Conservation (phyloP, 1,140 invertebrate genomes). For the Heliconius eleuchia region DNA sequence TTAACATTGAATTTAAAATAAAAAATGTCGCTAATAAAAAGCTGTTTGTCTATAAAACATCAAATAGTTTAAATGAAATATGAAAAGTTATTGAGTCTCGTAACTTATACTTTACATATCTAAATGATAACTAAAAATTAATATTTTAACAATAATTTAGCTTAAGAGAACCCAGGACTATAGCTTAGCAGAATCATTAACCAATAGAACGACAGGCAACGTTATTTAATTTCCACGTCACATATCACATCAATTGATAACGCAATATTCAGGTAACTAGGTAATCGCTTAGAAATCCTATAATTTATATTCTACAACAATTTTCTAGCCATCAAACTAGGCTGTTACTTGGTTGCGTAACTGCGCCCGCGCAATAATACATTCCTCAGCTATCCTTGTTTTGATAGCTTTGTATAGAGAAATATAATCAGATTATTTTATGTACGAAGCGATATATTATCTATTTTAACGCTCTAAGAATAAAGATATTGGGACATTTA, state of each 20-base stretch:
- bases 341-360: conserved; percentile 23
- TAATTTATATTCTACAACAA: conserved; percentile 18
- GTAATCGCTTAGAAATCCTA: conserved; percentile 15
- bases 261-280: neutral
- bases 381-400: conserved; percentile 26
- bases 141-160: no score
- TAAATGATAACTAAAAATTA: no score
- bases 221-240: conserved; percentile 2
- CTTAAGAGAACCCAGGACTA: neutral
- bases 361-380: conserved; percentile 20
- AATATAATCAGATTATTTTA: neutral
- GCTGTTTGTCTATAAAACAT: no score
- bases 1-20: no score
- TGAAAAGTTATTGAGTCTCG: no score
- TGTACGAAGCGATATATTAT: neutral
- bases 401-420: conserved; percentile 20
- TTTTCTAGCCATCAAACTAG: conserved; percentile 21
- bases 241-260: conserved; percentile 12
- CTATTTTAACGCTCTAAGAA: neutral
- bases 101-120: neutral
- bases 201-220: neutral
- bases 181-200: neutral
- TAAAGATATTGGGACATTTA: neutral
- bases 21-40: no score
- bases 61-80: no score